phyloP scores from a whole-genome alignment of 2,113 vertebrate species.

The Upupa epops region DNA sequence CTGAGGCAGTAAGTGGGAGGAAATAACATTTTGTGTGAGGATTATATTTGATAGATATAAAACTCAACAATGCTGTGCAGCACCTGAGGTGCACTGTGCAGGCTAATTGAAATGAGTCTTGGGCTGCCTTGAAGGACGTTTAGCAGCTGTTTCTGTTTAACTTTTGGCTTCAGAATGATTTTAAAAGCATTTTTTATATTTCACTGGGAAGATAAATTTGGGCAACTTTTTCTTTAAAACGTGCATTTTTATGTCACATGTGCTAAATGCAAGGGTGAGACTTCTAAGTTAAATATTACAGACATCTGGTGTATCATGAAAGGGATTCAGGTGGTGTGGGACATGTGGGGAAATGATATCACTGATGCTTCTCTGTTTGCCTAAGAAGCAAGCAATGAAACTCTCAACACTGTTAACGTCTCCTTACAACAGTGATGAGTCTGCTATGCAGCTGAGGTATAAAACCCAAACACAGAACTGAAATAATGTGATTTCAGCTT shows the following conservation, averaged over 20 bases:
- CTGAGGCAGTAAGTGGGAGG: conserved; percentile 48
- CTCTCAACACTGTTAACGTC: not conserved
- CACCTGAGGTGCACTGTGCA: conserved; percentile 60
- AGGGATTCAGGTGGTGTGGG: conserved; percentile 27
- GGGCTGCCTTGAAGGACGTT: conserved; percentile 64
- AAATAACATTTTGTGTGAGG: conserved; percentile 43
- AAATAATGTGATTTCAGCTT: not conserved
- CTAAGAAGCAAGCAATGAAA: conserved; percentile 20
- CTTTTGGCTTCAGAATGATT: conserved; percentile 64
- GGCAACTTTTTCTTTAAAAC: conserved; percentile 61
- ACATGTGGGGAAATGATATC: not conserved
- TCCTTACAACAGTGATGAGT: conserved; percentile 52
- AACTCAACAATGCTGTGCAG: conserved; percentile 59
- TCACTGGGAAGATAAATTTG: conserved; percentile 63
- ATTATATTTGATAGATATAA: conserved; percentile 58
- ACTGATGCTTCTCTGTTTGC: not conserved
- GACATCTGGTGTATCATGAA: not conserved
- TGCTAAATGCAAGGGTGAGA: conserved; percentile 42
- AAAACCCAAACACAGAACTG: not conserved
- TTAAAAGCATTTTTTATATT: conserved; percentile 66
- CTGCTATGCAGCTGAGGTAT: not conserved
- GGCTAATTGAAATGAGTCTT: conserved; percentile 70
- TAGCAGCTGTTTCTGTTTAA: conserved; percentile 76
- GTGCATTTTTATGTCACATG: conserved; percentile 61
- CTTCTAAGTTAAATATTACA: conserved; percentile 24